Evolutionary conservation across 2,888 invertebrate species (phyloP).

Genomic region (Cephus runcator): DNA sequence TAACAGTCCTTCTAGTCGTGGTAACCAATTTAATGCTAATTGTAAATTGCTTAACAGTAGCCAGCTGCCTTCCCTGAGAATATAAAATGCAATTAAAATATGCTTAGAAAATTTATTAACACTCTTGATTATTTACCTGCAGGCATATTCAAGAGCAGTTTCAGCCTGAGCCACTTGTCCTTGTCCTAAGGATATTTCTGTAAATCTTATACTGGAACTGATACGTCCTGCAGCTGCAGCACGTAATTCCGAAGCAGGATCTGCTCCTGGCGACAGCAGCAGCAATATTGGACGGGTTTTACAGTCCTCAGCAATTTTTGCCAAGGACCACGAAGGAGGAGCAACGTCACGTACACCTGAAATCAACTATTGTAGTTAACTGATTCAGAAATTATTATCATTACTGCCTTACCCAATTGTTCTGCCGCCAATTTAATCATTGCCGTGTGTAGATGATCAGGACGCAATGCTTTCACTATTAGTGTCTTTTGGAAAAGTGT

Average conservation of each 20-base stretch:
- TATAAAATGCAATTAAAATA: conserved; percentile 1
- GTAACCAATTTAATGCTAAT: conserved; percentile 59
- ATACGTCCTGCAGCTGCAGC: conserved; percentile 69
- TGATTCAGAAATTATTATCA: conserved; percentile 24
- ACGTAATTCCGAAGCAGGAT: conserved; percentile 86
- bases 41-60: conserved; percentile 60
- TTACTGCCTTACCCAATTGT: conserved; percentile 70
- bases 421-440: conserved; percentile 79
- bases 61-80: conserved; percentile 54
- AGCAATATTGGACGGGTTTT: conserved; percentile 81
- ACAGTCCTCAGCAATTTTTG: conserved; percentile 71
- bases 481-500: conserved; percentile 85
- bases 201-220: conserved; percentile 40
- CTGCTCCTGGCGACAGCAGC: conserved; percentile 88
- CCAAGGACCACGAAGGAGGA: conserved; percentile 71
- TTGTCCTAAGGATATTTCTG: conserved; percentile 82
- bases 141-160: conserved; percentile 62
- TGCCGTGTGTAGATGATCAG: conserved; percentile 83
- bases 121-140: conserved; percentile 60
- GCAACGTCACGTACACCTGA: conserved; percentile 66
- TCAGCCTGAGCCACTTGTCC: conserved; percentile 74
- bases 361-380: neutral
- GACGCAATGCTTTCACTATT: conserved; percentile 81
- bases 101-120: neutral
- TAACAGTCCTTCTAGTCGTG: conserved; percentile 55